Conservation (phyloP, 2,888 invertebrate genomes). For the Anticlea derivata region DNA sequence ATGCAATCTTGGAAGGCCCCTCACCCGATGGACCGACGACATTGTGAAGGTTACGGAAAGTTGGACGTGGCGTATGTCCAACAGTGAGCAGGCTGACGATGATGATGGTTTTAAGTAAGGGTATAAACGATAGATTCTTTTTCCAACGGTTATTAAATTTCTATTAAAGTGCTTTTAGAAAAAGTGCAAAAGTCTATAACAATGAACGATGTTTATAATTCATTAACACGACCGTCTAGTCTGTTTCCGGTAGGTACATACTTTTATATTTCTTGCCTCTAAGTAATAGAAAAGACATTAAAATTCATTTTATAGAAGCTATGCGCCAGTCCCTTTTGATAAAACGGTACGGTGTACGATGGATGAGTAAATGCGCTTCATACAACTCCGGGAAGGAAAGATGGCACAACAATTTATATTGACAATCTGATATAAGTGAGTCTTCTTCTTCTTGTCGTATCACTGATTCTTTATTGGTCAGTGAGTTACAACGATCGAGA, state of each 20-base stretch:
- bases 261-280: slow-evolving; percentile 35
- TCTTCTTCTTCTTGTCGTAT: too few species aligned
- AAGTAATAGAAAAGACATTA: slow-evolving; percentile 35
- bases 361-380: background rate
- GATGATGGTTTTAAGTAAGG: too few species aligned
- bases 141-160: background rate
- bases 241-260: slow-evolving; percentile 37
- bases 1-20: too few species aligned
- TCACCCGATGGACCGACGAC: too few species aligned
- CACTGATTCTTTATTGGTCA: too few species aligned
- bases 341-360: slow-evolving; percentile 3
- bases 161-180: slow-evolving; percentile 8
- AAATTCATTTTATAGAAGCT: slow-evolving; percentile 30
- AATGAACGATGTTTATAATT: slow-evolving; percentile 38
- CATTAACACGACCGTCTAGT: slow-evolving; percentile 35
- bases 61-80: too few species aligned
- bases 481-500: too few species aligned
- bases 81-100: too few species aligned
- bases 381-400: too few species aligned
- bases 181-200: slow-evolving; percentile 32
- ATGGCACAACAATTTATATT: slow-evolving; percentile 35
- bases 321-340: slow-evolving; percentile 12
- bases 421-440: too few species aligned
- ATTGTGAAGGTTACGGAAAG: too few species aligned
- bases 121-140: too few species aligned